Evolutionary conservation across 2,888 invertebrate species (phyloP), one percentile per base, ranked within the genome.

Genomic region (Frankliniella intonsa): DNA sequence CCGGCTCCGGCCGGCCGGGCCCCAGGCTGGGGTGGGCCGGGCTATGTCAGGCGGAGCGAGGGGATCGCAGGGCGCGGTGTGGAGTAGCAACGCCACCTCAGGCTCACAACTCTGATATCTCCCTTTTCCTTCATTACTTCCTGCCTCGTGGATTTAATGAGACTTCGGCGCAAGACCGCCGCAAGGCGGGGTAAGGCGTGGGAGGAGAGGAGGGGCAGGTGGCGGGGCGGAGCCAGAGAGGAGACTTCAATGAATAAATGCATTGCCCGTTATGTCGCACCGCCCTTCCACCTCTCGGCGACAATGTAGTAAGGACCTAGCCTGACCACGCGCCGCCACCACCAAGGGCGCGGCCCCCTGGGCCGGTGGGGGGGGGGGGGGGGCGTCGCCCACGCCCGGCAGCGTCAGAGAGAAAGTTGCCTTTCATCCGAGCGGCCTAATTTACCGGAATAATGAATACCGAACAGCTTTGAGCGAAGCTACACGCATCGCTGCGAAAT

Each of bases 51-150:
- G 55, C 55, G 38, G 38, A 38, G 38, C 38, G 38, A 38, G 38
- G 38, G 38, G 38, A 5, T 3, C 3, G 38, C 38, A 5, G 38
- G 38, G 38, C 38, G 38, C 38, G 38, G 38, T 38, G 38, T 38
- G 38, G 38, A 38, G 38, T 38, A 38, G 2, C 38, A 3, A 38
- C 38, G 38, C 38, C 38, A 62, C 62, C 62, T 62, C 62, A 62
- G 62, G 7, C 62, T 38, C 62, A n/a, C 62, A 62, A 14, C 62
- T 17, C 69, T 76, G 69, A 76, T 76, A 76, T 76, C 69, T 76
- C 69, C 69, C 69, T 76, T 76, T 76, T 76, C 69, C 69, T 76
- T 76, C 69, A 76, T 76, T 76, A 76, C 69, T 76, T 76, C 69
- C 69, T 76, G 69, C 69, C 69, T 76, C 69, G 69, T 25, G 69